Evolutionary conservation across 2,113 vertebrate genomes (phyloP).

Genomic region (Cyanoderma ruficeps): DNA sequence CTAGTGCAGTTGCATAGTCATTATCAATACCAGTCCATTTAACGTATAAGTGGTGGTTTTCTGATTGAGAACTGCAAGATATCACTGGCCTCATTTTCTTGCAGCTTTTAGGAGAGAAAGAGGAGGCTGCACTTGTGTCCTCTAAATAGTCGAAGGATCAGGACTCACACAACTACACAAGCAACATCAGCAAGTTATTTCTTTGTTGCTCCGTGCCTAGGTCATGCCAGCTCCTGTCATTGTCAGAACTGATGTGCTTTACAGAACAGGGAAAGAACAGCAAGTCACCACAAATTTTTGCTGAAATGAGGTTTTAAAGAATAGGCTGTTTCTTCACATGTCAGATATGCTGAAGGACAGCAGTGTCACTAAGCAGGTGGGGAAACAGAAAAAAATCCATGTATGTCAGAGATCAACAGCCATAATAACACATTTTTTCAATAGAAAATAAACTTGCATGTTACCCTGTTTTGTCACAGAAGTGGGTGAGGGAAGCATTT

Average conservation of each 20-base stretch:
- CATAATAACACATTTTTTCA: not conserved
- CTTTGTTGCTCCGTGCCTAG: not conserved
- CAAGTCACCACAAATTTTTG: not conserved
- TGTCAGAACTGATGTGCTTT: not conserved
- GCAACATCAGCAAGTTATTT: constrained; percentile 3
- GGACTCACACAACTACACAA: not conserved
- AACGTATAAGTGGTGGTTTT: not conserved
- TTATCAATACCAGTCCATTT: not conserved
- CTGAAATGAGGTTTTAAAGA: not conserved
- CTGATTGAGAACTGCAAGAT: not conserved
- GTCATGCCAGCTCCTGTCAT: not conserved
- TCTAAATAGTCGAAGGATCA: not conserved
- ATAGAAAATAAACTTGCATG: not conserved
- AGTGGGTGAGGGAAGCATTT: not conserved
- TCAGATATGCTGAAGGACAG: not conserved
- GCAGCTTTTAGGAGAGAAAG: not conserved
- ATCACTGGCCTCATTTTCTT: not conserved
- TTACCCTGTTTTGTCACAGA: not conserved
- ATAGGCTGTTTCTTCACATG: not conserved
- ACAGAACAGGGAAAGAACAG: not conserved
- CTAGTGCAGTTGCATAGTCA: not conserved
- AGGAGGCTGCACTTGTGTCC: not conserved
- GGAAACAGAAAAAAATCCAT: not conserved
- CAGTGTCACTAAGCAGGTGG: not conserved
- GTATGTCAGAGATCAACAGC: not conserved